Evolutionary conservation across 2,797 vertebrate genomes (phyloP).

Genomic region (Acrossocheilus wenchowensis): DNA sequence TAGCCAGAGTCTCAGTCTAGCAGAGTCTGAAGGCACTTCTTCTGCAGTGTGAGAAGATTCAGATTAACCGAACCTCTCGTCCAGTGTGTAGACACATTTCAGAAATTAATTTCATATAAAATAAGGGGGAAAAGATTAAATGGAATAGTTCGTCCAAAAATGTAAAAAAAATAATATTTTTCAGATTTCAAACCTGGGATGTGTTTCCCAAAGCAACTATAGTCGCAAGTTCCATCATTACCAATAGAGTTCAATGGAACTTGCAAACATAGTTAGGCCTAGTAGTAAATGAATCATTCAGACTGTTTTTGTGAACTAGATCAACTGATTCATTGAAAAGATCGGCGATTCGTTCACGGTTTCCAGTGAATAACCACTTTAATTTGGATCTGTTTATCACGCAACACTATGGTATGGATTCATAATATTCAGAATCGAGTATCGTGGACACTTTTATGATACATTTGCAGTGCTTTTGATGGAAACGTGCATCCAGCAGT

Average conservation of each 20-base stretch:
- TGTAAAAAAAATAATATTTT: not conserved
- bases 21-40: constrained; percentile 76
- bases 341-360: not conserved
- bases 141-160: constrained; percentile 33
- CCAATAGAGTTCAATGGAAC: not conserved
- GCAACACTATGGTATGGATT: no score
- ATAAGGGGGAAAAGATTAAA: not conserved
- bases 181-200: not conserved
- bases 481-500: not conserved
- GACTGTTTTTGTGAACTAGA: not conserved
- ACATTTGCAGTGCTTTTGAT: not conserved
- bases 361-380: not conserved
- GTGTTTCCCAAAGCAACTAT: not conserved
- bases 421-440: no score
- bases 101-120: constrained; percentile 2
- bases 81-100: constrained; percentile 21
- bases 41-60: constrained; percentile 55
- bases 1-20: constrained; percentile 30
- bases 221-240: not conserved
- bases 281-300: not conserved
- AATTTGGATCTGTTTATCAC: no score
- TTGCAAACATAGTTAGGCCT: not conserved
- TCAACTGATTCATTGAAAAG: not conserved
- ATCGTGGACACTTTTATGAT: not conserved
- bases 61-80: not conserved